Evolutionary conservation across 2,888 invertebrate genomes (phyloP), one percentile per base, ranked within the genome.

Genomic region (Blastobasis lacticolella): DNA sequence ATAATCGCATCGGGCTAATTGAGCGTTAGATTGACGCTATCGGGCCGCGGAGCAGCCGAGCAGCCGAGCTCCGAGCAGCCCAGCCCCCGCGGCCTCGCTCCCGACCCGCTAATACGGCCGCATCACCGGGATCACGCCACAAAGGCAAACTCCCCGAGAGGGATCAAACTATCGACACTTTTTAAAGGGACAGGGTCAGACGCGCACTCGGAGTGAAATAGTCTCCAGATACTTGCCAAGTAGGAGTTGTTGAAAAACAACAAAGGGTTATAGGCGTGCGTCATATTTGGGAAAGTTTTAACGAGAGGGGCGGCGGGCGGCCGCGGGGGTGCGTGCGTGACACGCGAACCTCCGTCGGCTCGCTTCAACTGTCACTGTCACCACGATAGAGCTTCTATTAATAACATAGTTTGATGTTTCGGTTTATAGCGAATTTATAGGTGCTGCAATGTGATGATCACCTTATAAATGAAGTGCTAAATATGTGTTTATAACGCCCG

Each of bases 1-100:
- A 86, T 88, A 88, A 87, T 87, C 84, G 85, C 81, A 81, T 86
- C 85, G 78, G 73, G 71, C 75, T 88, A 88, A 88, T 88, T 87
- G 87, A 86, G 84, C 82, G 85, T 85, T 81, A 82, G 86, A 88
- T 85, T 88, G 87, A 87, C 85, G 83, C 80, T 86, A 87, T 86
- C 86, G 75, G 75, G 73, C 68, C 70, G 60, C 67, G 65, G 70
- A 70, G 69, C 67, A 67, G 65, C 68, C 66, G 69, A 61, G 23
- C 23, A 23, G 23, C 23, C 62, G 62, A 57, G 60, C 60, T 60
- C 62, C 62, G 60, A 49, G 55, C 50, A 49, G 48, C 40, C 46
- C 37, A 7, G 45, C 44, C 48, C 45, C 8, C 9, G 6, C 46
- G 48, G 52, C 55, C 59, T 60, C 61, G 54, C 58, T 54, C 54